A percentile compares a stretch with the other conserved stretches of the same genome.
Evolutionary conservation across 2,113 vertebrate species (phyloP).

Genomic region (Cyprinodon tularosa): DNA sequence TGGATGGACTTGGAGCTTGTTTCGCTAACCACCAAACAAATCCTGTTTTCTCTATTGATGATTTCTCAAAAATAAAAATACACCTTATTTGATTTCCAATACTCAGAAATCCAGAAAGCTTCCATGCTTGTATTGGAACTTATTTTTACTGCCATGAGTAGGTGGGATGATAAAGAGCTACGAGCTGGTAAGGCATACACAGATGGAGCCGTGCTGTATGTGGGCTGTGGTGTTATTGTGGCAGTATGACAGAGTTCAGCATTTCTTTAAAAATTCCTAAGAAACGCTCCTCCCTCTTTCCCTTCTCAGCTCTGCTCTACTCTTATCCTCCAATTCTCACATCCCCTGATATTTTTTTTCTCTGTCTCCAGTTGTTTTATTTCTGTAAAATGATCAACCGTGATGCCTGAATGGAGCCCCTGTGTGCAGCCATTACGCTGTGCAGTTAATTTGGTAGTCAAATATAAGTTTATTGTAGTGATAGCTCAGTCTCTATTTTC

Average conservation of each 20-base stretch:
- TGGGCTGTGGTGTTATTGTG: conserved; percentile 48
- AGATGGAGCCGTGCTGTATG: conserved; percentile 46
- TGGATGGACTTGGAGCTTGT: not conserved
- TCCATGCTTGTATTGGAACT: not conserved
- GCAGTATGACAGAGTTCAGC: conserved; percentile 32
- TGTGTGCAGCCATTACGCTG: conserved; percentile 27
- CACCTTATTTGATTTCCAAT: not conserved
- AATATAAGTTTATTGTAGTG: conserved; percentile 35
- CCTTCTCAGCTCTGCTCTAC: conserved; percentile 5
- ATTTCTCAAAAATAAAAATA: not conserved
- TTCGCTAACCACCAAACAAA: too few relatives aligned
- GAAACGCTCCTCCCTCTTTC: conserved; percentile 38
- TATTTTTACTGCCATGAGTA: conserved; percentile 12
- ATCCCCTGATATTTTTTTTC: conserved; percentile 11
- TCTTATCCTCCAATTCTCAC: conserved; percentile 36
- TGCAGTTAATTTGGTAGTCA: conserved; percentile 55
- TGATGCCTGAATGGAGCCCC: conserved; percentile 24
- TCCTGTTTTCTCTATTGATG: not conserved
- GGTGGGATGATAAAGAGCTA: conserved; percentile 20
- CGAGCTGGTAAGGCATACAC: not conserved
- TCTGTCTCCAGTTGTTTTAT: conserved; percentile 10
- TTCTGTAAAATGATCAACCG: conserved; percentile 35
- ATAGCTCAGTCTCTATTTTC: conserved; percentile 1
- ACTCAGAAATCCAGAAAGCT: not conserved
- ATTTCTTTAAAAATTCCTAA: conserved; percentile 41